Evolutionary conservation across 2,113 vertebrate species (phyloP).

Genomic region (Stegostoma tigrinum): DNA sequence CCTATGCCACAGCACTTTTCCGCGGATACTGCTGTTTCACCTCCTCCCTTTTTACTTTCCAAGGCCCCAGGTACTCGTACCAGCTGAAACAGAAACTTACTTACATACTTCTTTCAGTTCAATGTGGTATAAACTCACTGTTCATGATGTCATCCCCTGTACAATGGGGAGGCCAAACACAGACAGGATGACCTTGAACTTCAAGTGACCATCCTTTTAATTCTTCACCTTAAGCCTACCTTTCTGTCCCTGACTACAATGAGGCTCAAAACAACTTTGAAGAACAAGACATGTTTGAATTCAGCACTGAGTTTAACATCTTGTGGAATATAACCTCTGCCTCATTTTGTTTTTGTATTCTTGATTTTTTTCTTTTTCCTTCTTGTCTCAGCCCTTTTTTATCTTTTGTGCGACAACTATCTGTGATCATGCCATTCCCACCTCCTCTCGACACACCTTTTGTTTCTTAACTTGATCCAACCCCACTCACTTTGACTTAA

Average conservation of each 20-base stretch:
- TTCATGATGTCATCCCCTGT: no score
- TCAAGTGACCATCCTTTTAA: neutral
- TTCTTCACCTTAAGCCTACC: neutral
- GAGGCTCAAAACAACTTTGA: neutral
- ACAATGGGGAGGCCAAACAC: neutral
- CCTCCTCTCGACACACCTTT: neutral
- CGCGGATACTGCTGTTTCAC: no score
- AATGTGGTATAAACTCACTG: no score
- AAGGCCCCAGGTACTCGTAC: no score
- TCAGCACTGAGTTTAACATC: neutral
- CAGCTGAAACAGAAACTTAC: neutral
- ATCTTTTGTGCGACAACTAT: neutral
- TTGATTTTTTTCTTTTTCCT: neutral
- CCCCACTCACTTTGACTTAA: neutral
- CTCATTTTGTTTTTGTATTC: neutral
- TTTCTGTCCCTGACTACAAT: neutral
- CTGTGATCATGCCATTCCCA: neutral
- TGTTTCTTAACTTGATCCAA: neutral
- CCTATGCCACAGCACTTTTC: no score
- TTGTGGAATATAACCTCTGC: neutral
- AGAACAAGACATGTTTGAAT: neutral
- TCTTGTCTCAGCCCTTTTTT: neutral
- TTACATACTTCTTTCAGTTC: neutral
- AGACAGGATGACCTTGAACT: neutral
- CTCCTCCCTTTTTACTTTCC: no score